Conservation (phyloP, 2,797 vertebrate genomes). For the Pygocentrus nattereri region DNA sequence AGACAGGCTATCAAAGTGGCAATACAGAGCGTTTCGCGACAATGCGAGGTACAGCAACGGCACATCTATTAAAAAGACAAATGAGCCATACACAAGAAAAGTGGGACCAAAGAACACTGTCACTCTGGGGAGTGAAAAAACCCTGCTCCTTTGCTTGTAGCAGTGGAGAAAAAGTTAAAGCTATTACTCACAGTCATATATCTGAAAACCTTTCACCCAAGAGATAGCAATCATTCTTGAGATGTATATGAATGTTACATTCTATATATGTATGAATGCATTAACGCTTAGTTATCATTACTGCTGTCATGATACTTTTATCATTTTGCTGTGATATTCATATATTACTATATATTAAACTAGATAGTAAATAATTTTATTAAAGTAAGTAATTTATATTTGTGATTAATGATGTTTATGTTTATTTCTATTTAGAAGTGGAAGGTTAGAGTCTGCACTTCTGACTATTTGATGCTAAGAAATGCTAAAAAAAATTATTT, state of each 20-base stretch:
- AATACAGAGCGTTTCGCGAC: conserved; percentile 6
- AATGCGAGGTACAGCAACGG: conserved; percentile 42
- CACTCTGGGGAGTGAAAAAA: not conserved
- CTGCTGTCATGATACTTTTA: no score
- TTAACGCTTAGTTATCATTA: no score
- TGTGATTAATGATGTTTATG: no score
- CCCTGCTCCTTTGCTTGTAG: not conserved
- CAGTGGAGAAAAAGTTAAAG: not conserved
- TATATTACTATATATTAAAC: no score
- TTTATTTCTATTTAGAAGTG: no score
- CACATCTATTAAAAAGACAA: conserved; percentile 66
- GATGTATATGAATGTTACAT: not conserved
- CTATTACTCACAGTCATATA: not conserved
- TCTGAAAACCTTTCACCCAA: not conserved
- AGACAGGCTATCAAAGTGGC: conserved; percentile 52
- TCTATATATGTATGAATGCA: not conserved
- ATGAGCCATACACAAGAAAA: conserved; percentile 59
- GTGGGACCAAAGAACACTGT: conserved; percentile 25
- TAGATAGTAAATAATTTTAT: no score
- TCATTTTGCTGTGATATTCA: no score
- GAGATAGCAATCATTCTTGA: not conserved
- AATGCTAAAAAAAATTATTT: no score
- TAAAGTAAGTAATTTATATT: no score
- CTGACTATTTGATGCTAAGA: no score
- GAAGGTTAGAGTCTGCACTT: no score